A percentile compares a stretch with the other conserved stretches of the same genome.
phyloP scores from a whole-genome alignment of 2,797 vertebrate genomes.

The Tympanoctomys barrerae region DNA sequence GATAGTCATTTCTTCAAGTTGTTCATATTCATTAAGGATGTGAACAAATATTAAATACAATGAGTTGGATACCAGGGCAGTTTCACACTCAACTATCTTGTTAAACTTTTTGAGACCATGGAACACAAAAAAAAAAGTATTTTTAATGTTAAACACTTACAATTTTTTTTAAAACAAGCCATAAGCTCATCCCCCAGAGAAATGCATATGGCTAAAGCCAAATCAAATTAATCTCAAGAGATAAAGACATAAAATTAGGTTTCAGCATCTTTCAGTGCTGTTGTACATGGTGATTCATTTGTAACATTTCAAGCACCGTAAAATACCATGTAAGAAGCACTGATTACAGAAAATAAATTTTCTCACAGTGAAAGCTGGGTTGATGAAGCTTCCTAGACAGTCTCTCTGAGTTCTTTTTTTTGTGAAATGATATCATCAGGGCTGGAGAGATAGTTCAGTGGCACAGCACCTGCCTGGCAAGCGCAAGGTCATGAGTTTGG shows the following conservation, averaged over 20 bases:
- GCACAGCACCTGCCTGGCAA: too few relatives aligned
- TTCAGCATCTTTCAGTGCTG: constrained; percentile 16
- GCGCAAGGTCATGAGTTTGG: too few relatives aligned
- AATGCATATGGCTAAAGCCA: constrained; percentile 28
- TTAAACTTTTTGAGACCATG: background rate
- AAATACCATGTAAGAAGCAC: background rate
- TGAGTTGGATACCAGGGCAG: background rate
- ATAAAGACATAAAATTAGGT: constrained; percentile 59
- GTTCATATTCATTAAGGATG: background rate
- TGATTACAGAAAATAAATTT: background rate
- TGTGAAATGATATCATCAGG: constrained; percentile 43
- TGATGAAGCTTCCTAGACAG: constrained; percentile 39
- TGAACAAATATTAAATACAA: constrained; percentile 25
- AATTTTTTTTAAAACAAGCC: constrained; percentile 47
- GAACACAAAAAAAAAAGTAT: constrained; percentile 5
- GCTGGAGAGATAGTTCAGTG: too few relatives aligned
- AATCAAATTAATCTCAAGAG: constrained; percentile 53
- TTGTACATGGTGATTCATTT: constrained; percentile 33
- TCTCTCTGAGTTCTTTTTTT: constrained; percentile 54
- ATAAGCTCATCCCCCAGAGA: background rate
- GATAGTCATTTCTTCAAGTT: background rate
- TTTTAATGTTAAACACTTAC: constrained; percentile 42
- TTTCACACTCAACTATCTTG: constrained; percentile 19
- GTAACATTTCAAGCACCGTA: background rate
- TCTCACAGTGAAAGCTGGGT: background rate